These are phyloP conservation scores for Tupiocoris notatus DNA, from an alignment of 2,888 invertebrate genomes.

Conservation along the genomic window DNA sequence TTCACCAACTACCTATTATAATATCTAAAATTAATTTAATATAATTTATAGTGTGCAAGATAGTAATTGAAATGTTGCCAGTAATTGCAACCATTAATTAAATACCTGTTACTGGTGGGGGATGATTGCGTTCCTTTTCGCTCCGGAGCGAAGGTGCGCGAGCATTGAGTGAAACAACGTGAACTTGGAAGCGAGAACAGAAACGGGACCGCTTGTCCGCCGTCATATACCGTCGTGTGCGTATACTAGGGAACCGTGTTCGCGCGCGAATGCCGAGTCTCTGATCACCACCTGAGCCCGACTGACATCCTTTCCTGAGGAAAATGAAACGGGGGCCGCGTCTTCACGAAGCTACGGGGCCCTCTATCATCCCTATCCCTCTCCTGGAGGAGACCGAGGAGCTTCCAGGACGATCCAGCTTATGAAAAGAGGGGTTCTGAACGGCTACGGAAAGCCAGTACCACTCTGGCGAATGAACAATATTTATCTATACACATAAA, in stretches of 20 bases:
- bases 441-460: too few relatives aligned
- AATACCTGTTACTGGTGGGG: neutral
- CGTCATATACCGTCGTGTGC: neutral
- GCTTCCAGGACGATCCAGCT: too few relatives aligned
- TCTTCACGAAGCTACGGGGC: neutral
- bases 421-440: neutral
- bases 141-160: neutral
- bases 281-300: neutral
- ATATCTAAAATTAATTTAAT: too few relatives aligned
- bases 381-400: too few relatives aligned
- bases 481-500: too few relatives aligned
- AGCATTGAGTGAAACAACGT: neutral
- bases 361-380: neutral
- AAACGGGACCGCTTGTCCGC: conserved; percentile 25
- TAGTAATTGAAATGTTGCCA: too few relatives aligned
- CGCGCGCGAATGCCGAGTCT: neutral
- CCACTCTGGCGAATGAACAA: too few relatives aligned
- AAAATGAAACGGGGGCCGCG: conserved; percentile 15
- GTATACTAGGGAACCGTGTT: too few relatives aligned
- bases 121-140: neutral
- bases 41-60: too few relatives aligned
- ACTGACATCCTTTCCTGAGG: conserved; percentile 36
- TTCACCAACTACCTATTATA: too few relatives aligned
- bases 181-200: neutral
- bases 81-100: too few relatives aligned